Percentiles rank a stretch among this genome's conserved stretches.
phyloP scores from a whole-genome alignment of 1,140 invertebrate species.

The Procambarus clarkii region DNA sequence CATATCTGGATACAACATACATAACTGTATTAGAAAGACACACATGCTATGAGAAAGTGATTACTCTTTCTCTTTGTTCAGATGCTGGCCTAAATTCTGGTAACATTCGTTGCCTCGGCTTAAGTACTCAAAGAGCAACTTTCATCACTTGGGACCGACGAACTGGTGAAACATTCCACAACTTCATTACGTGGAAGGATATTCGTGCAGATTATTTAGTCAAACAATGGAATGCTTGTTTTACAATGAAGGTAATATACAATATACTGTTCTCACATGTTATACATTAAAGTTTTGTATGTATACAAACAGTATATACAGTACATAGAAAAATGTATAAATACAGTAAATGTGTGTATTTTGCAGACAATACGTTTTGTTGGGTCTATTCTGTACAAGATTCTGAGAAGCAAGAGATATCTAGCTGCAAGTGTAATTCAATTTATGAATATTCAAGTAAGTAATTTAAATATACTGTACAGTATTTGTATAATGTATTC shows the following conservation, averaged over 20 bases:
- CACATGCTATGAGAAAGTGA: too few species aligned
- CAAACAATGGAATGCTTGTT: slow-evolving; percentile 89
- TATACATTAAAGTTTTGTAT: too few species aligned
- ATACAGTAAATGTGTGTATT: not conserved
- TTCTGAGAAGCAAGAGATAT: slow-evolving; percentile 87
- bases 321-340: too few species aligned
- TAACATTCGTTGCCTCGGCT: slow-evolving; percentile 87
- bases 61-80: slow-evolving; percentile 48
- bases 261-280: too few species aligned
- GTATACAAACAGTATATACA: too few species aligned
- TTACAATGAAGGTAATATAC: slow-evolving; percentile 82
- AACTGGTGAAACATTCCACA: slow-evolving; percentile 90
- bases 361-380: slow-evolving; percentile 49
- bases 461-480: slow-evolving; percentile 17
- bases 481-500: too few species aligned
- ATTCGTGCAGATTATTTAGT: slow-evolving; percentile 87
- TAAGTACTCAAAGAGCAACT: slow-evolving; percentile 90
- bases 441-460: slow-evolving; percentile 88
- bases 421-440: slow-evolving; percentile 87
- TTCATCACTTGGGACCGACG: slow-evolving; percentile 92
- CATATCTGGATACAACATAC: too few species aligned
- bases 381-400: slow-evolving; percentile 80
- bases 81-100: slow-evolving; percentile 68
- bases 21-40: too few species aligned
- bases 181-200: slow-evolving; percentile 98